Evolutionary conservation across 2,113 vertebrate genomes (phyloP).

Genomic region (Limnothrissa miodon): DNA sequence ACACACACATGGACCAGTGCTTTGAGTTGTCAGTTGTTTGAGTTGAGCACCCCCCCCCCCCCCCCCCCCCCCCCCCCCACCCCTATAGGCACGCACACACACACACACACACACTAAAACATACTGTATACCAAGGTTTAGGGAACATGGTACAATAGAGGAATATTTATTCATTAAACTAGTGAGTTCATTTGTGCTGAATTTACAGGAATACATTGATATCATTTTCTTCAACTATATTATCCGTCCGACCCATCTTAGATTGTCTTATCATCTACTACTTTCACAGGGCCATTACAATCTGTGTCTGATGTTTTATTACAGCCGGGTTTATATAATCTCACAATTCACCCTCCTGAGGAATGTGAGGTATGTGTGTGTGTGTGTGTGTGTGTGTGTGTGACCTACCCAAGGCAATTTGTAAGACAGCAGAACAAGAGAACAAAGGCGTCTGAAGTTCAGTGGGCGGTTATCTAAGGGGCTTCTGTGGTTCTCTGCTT

Average conservation of each 20-base stretch:
- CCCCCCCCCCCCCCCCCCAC: not conserved
- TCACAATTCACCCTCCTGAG: slow-evolving; percentile 49
- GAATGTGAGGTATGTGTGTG: slow-evolving; percentile 60
- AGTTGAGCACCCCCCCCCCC: not conserved
- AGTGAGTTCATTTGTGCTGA: too few species aligned
- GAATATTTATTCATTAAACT: too few species aligned
- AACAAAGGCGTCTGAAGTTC: slow-evolving; percentile 71
- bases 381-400: not conserved
- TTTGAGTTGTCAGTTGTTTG: not conserved
- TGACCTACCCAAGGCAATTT: not conserved
- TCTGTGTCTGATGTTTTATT: slow-evolving; percentile 9
- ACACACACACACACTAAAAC: not conserved
- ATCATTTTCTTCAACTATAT: too few species aligned
- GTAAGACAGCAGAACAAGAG: slow-evolving; percentile 23
- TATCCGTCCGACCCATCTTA: too few species aligned
- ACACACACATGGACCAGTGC: not conserved
- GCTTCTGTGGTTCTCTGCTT: slow-evolving; percentile 58
- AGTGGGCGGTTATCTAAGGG: slow-evolving; percentile 61
- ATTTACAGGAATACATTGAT: too few species aligned
- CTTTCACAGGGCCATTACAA: not conserved
- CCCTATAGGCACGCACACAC: not conserved
- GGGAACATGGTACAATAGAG: too few species aligned
- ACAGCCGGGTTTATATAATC: not conserved
- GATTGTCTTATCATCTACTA: not conserved
- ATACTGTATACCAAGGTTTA: not conserved